Evolutionary conservation across 2,797 vertebrate genomes (phyloP).

Genomic region (Acipenser ruthenus): DNA sequence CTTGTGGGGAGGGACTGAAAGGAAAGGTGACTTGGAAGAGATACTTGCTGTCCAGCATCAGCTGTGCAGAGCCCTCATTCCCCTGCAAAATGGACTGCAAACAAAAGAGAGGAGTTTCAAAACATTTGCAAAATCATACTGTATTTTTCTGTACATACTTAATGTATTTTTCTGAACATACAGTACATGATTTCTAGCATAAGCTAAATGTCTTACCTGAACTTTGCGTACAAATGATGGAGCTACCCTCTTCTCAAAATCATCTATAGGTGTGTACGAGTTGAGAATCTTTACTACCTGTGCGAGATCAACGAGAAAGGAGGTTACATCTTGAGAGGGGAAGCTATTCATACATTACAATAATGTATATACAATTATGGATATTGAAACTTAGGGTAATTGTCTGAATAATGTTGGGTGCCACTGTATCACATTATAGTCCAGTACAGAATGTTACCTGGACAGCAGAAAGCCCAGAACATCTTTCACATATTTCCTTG

Average conservation of each 20-base stretch:
- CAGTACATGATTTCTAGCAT: background rate
- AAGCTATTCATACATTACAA: background rate
- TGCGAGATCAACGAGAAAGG: conserved; percentile 16
- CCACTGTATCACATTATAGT: background rate
- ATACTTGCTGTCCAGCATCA: conserved; percentile 85
- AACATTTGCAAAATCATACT: background rate
- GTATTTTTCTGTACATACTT: background rate
- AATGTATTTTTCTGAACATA: too few relatives aligned
- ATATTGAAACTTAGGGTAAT: too few relatives aligned
- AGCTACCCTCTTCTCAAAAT: conserved; percentile 92
- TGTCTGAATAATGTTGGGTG: too few relatives aligned
- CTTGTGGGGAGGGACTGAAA: conserved; percentile 73
- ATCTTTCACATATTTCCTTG: conserved; percentile 74
- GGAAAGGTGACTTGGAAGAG: conserved; percentile 94
- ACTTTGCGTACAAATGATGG: conserved; percentile 92
- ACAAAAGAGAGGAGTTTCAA: conserved; percentile 21
- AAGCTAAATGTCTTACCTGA: conserved; percentile 63
- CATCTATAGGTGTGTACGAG: conserved; percentile 94
- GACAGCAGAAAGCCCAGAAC: conserved; percentile 76
- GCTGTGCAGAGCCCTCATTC: conserved; percentile 68
- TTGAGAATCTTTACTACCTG: conserved; percentile 97
- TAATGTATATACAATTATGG: too few relatives aligned
- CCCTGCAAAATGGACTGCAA: conserved; percentile 74
- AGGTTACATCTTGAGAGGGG: background rate
- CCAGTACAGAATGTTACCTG: conserved; percentile 65